phyloP scores from a whole-genome alignment of 2,888 invertebrate species.

The Eupithecia insigniata region DNA sequence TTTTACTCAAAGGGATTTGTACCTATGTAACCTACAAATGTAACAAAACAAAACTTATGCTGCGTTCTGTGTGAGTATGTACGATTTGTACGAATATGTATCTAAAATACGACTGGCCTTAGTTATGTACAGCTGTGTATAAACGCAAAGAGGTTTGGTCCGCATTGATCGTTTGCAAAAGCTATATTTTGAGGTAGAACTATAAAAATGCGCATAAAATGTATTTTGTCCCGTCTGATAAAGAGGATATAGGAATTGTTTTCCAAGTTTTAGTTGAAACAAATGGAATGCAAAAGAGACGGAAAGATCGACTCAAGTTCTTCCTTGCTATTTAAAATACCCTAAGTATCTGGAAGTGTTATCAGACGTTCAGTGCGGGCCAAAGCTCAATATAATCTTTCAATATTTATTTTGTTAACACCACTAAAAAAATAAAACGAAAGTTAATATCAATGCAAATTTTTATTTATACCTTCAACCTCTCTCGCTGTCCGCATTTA shows the following conservation, averaged over 20 bases:
- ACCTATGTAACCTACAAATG: background rate
- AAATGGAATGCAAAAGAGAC: background rate
- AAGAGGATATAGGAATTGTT: background rate
- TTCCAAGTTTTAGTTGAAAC: background rate
- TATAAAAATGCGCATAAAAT: background rate
- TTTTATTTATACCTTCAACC: conserved; percentile 82
- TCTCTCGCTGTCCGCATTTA: conserved; percentile 72
- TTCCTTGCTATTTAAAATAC: background rate
- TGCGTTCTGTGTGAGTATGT: background rate
- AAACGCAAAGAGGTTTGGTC: conserved; percentile 1
- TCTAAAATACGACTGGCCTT: background rate
- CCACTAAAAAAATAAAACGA: conserved; percentile 64
- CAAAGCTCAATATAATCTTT: conserved; percentile 51
- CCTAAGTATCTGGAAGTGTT: background rate
- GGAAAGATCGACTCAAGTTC: background rate
- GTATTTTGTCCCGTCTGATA: background rate
- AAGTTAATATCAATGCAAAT: conserved; percentile 75
- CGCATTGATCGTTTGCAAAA: conserved; percentile 3
- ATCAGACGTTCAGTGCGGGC: conserved; percentile 4
- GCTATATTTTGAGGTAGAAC: background rate
- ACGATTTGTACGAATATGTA: background rate
- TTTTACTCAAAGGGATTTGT: background rate
- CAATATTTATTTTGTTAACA: conserved; percentile 62
- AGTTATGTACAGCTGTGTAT: conserved; percentile 20
- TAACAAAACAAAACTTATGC: background rate